Conservation (phyloP, 1,140 invertebrate genomes). For the Neodiprion virginianus region DNA sequence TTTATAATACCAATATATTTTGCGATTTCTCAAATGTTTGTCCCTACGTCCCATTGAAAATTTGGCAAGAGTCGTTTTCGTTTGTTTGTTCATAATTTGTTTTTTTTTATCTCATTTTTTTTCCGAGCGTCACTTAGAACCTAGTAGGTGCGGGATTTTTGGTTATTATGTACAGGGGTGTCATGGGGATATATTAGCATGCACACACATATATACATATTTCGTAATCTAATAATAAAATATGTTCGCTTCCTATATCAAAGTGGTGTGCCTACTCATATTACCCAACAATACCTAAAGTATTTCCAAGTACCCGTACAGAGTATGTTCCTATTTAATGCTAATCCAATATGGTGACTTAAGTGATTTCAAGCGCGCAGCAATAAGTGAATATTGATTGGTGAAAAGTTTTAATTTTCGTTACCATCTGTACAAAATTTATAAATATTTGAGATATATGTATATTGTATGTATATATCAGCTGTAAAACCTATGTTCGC, state of each 20-base stretch:
- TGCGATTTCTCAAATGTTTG: slow-evolving; percentile 47
- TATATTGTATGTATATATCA: no score
- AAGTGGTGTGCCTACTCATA: slow-evolving; percentile 11
- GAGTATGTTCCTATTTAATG: background rate
- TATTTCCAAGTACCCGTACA: background rate
- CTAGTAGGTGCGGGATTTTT: slow-evolving; percentile 28
- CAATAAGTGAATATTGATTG: no score
- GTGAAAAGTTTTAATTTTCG: no score
- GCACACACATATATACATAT: slow-evolving; percentile 24
- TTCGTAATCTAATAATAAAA: slow-evolving; percentile 15
- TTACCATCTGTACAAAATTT: slow-evolving; percentile 2
- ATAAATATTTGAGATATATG: background rate
- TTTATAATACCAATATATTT: slow-evolving; percentile 59
- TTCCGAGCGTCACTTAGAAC: slow-evolving; percentile 41
- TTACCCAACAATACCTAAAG: background rate
- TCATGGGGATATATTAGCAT: slow-evolving; percentile 28
- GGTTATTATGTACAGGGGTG: slow-evolving; percentile 43
- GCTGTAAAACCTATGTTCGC: no score
- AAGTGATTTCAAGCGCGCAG: background rate
- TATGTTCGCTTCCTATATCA: slow-evolving; percentile 3
- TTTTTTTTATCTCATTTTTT: slow-evolving; percentile 7
- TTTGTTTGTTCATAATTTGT: slow-evolving; percentile 8
- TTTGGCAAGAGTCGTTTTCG: slow-evolving; percentile 54
- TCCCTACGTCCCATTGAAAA: slow-evolving; percentile 52
- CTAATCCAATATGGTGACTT: background rate